Conservation (phyloP, 2,888 invertebrate species). For the Dynastes maya region DNA sequence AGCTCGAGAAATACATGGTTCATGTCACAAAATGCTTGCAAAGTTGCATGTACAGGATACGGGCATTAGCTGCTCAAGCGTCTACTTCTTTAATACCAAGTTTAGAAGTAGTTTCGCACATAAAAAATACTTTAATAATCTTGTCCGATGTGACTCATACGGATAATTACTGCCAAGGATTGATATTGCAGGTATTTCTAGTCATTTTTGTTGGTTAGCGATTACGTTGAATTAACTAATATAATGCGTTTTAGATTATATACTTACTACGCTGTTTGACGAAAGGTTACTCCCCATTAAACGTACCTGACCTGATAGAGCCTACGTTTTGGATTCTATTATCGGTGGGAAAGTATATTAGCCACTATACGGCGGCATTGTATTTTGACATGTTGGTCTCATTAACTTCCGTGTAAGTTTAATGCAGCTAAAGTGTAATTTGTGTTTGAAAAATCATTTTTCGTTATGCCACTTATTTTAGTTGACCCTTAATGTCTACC, state of each 20-base stretch:
- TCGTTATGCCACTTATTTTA: no score
- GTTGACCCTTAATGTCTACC: no score
- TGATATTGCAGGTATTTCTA: constrained; percentile 76
- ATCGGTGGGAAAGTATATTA: constrained; percentile 59
- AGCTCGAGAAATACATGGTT: constrained; percentile 80
- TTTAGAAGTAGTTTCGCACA: constrained; percentile 56
- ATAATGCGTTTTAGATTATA: constrained; percentile 59
- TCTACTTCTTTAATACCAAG: constrained; percentile 75
- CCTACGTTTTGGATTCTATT: constrained; percentile 61
- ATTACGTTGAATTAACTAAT: background rate
- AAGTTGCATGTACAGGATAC: constrained; percentile 79
- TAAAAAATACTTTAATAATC: constrained; percentile 47
- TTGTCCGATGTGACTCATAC: constrained; percentile 59
- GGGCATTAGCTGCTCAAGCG: constrained; percentile 83
- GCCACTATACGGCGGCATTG: constrained; percentile 63
- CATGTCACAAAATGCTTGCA: constrained; percentile 77
- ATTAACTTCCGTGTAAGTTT: constrained; percentile 57
- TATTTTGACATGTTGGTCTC: constrained; percentile 64
- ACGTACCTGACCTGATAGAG: constrained; percentile 53
- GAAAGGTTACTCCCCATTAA: constrained; percentile 46
- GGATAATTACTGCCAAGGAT: constrained; percentile 79
- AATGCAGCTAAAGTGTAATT: no score
- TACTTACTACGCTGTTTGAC: constrained; percentile 61
- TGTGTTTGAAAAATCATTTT: no score
- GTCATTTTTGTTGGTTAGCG: background rate